Conservation (phyloP, 2,888 invertebrate species). For the Dascillus cervinus region DNA sequence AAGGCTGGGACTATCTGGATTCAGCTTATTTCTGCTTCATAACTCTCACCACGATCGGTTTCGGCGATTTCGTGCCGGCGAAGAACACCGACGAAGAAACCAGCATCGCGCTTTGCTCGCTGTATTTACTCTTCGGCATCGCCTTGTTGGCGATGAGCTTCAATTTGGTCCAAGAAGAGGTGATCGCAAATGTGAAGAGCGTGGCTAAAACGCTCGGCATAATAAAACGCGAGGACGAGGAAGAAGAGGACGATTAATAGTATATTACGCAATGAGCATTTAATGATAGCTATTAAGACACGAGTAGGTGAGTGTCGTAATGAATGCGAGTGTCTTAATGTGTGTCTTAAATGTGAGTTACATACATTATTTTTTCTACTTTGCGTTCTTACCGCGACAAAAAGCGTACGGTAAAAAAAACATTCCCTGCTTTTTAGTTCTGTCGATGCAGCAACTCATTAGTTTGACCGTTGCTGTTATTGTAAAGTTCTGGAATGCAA, state of each 20-base stretch:
- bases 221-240: conserved; percentile 64
- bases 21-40: conserved; percentile 93
- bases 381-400: too few species aligned
- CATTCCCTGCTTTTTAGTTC: too few species aligned
- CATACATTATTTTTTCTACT: too few species aligned
- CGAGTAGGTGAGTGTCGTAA: too few species aligned
- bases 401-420: too few species aligned
- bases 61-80: conserved; percentile 87
- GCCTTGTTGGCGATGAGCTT: conserved; percentile 94
- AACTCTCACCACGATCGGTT: conserved; percentile 87
- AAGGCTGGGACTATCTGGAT: conserved; percentile 78
- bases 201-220: conserved; percentile 83
- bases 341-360: too few species aligned
- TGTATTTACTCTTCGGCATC: conserved; percentile 91
- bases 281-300: too few species aligned
- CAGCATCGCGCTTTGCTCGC: conserved; percentile 78
- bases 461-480: too few species aligned
- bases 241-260: conserved; percentile 49
- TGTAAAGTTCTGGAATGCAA: too few species aligned
- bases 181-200: conserved; percentile 79
- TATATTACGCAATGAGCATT: too few species aligned
- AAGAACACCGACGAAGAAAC: conserved; percentile 52
- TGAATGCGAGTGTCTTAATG: too few species aligned
- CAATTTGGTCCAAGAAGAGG: conserved; percentile 91
- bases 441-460: too few species aligned